Conservation (phyloP, 2,797 vertebrate species). For the Pseudopleuronectes americanus region DNA sequence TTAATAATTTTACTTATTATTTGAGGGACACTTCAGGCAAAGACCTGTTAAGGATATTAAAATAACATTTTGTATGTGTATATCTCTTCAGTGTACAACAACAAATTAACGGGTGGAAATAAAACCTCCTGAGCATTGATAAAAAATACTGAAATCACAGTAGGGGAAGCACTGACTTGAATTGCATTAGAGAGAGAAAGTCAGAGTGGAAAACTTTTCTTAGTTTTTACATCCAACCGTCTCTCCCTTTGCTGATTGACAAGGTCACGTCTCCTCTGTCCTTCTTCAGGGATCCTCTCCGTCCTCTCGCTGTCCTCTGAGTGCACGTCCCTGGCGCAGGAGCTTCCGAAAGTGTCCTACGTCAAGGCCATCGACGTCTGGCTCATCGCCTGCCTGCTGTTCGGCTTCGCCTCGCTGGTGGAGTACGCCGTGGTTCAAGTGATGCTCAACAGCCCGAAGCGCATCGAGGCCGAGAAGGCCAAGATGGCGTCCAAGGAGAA, state of each 20-base stretch:
- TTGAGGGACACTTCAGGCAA: too few relatives aligned
- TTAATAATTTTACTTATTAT: too few relatives aligned
- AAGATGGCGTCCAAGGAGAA: constrained; percentile 94
- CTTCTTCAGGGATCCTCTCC: constrained; percentile 92
- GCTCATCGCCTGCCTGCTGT: constrained; percentile 98
- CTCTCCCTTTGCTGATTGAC: constrained; percentile 16
- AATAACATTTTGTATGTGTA: too few relatives aligned
- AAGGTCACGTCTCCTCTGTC: constrained; percentile 20
- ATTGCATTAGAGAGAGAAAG: not conserved
- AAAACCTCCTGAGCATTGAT: too few relatives aligned
- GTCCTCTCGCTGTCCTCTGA: constrained; percentile 98
- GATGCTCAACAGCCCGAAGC: constrained; percentile 97
- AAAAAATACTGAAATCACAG: too few relatives aligned
- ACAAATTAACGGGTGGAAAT: too few relatives aligned
- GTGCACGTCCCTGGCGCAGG: constrained; percentile 95
- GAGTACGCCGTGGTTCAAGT: constrained; percentile 98
- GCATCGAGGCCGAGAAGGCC: constrained; percentile 94
- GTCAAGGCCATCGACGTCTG: constrained; percentile 99
- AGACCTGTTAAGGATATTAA: too few relatives aligned
- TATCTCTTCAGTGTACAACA: too few relatives aligned
- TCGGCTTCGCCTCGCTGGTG: constrained; percentile 97
- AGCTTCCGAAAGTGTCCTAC: constrained; percentile 98
- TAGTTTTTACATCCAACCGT: not conserved
- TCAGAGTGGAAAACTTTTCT: not conserved
- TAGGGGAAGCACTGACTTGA: too few relatives aligned